A percentile compares a stretch with the other conserved stretches of the same genome.
These are phyloP conservation scores for rat (Rattus norvegicus) DNA, from an alignment of 2,113 vertebrate genomes.

Conservation along the genomic window DNA sequence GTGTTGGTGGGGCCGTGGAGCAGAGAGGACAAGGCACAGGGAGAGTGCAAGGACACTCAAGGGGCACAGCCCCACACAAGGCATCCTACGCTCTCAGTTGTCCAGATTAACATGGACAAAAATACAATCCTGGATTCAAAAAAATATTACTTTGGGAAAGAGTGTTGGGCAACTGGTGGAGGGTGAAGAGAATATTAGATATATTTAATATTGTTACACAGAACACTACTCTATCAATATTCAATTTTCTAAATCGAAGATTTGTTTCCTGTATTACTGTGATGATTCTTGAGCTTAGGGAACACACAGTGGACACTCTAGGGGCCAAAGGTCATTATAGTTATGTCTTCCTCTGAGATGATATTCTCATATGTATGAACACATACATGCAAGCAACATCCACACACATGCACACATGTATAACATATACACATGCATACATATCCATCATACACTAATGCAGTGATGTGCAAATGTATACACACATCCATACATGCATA, in stretches of 20 bases:
- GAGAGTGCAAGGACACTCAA: neutral
- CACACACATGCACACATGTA: neutral
- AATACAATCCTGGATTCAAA: neutral
- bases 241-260: conserved; percentile 29
- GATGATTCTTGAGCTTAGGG: neutral
- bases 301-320: neutral
- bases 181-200: neutral
- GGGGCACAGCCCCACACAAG: too few relatives aligned
- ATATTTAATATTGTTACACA: neutral
- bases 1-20: neutral
- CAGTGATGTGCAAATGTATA: neutral
- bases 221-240: neutral
- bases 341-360: neutral
- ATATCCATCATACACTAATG: neutral
- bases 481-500: neutral
- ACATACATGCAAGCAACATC: neutral
- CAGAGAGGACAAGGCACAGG: neutral
- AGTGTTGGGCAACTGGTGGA: neutral
- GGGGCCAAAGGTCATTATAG: neutral
- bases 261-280: neutral
- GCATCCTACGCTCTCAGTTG: neutral
- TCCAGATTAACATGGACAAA: neutral
- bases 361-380: neutral
- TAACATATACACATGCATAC: neutral
- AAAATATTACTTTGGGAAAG: neutral